Percentiles rank a stretch among this genome's conserved stretches.
phyloP scores from a whole-genome alignment of 2,113 vertebrate species.

The Pygathrix nemaeus region DNA sequence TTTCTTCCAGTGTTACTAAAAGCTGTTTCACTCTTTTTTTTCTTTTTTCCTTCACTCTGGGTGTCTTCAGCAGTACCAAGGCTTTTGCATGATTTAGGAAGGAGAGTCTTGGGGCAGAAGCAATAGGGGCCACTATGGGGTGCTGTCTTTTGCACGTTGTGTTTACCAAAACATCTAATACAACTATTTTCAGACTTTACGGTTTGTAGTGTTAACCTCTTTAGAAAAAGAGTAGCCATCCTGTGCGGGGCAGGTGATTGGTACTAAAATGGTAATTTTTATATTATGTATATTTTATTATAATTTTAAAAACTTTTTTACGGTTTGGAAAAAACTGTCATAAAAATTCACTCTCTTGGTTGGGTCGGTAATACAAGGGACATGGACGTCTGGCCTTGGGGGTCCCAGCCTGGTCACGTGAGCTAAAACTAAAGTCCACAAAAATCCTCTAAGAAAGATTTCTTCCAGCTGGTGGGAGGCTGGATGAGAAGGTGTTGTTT shows the following conservation, averaged over 20 bases:
- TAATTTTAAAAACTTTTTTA: not conserved
- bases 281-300: not conserved
- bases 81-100: conserved; percentile 59
- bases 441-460: not conserved
- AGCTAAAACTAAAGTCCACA: not conserved
- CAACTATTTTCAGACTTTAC: conserved; percentile 63
- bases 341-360: not conserved
- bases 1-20: conserved; percentile 89
- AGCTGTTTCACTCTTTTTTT: conserved; percentile 51
- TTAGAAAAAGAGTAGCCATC: conserved; percentile 79
- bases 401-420: not conserved
- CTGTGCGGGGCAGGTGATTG: conserved; percentile 52
- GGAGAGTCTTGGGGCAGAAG: not conserved
- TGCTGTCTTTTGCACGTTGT: conserved; percentile 37
- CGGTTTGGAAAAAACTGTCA: not conserved
- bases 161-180: conserved; percentile 49
- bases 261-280: not conserved
- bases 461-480: not conserved
- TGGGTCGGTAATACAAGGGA: not conserved
- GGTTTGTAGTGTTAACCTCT: conserved; percentile 74
- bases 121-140: conserved; percentile 54
- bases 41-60: conserved; percentile 71
- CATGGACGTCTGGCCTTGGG: not conserved
- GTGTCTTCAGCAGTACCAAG: conserved; percentile 77
- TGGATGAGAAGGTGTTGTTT: not conserved